A percentile compares a stretch with the other conserved stretches of the same genome.
phyloP scores from a whole-genome alignment of 1,140 invertebrate species.

The Drosophila seguyi region DNA sequence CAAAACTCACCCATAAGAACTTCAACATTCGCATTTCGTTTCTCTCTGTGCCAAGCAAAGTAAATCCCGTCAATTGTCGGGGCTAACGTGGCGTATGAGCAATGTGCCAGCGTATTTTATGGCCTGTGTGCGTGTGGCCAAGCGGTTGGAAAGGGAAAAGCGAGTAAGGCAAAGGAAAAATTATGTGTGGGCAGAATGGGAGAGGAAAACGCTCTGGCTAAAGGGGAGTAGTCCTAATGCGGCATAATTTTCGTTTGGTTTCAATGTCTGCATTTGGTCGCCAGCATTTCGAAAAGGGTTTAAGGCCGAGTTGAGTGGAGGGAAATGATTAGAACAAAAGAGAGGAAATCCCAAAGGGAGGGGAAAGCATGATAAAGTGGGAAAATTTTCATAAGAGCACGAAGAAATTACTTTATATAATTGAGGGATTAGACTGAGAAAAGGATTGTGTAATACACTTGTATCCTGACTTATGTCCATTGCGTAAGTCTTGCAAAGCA shows the following conservation, averaged over 20 bases:
- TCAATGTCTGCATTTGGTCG: slow-evolving; percentile 69
- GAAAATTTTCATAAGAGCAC: slow-evolving; percentile 16
- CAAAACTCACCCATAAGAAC: background rate
- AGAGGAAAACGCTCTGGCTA: background rate
- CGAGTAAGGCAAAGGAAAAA: slow-evolving; percentile 11
- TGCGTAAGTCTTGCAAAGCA: background rate
- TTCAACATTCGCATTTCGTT: background rate
- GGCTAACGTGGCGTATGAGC: slow-evolving; percentile 75
- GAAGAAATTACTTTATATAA: slow-evolving; percentile 20
- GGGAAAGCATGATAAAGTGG: slow-evolving; percentile 39
- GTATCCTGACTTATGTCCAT: too few species aligned
- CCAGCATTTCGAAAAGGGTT: slow-evolving; percentile 58
- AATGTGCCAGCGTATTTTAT: slow-evolving; percentile 73
- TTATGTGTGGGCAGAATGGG: background rate
- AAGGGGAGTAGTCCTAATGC: slow-evolving; percentile 57
- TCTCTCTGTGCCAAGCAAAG: slow-evolving; percentile 33
- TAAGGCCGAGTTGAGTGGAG: slow-evolving; percentile 35
- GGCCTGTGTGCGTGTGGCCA: slow-evolving; percentile 70
- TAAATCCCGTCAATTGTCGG: slow-evolving; percentile 72
- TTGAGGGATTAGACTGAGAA: slow-evolving; percentile 6
- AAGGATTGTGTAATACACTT: background rate
- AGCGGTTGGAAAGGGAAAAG: slow-evolving; percentile 29
- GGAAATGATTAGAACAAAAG: slow-evolving; percentile 63
- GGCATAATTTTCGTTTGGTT: slow-evolving; percentile 61
- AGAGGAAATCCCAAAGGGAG: background rate